A percentile compares a stretch with the other conserved stretches of the same genome.
phyloP scores from a whole-genome alignment of 2,888 invertebrate genomes.

The Pemphredon lugubris region DNA sequence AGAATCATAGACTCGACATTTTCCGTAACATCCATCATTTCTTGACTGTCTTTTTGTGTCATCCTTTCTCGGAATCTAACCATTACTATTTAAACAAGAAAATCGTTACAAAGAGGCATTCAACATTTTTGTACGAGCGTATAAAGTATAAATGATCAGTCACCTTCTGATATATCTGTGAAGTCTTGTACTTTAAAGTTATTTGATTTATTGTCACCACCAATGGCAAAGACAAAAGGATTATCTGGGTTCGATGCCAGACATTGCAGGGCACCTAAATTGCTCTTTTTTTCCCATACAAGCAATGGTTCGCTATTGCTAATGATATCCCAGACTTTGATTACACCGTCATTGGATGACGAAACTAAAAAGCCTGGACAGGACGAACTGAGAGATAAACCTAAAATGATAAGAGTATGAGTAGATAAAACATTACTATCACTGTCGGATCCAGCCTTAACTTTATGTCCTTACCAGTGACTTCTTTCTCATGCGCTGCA shows the following conservation, averaged over 20 bases:
- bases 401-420: conserved; percentile 74
- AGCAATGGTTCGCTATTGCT: conserved; percentile 68
- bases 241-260: conserved; percentile 90
- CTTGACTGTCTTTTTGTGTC: conserved; percentile 10
- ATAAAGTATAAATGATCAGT: conserved; percentile 5
- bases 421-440: not conserved
- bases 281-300: conserved; percentile 75
- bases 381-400: conserved; percentile 87
- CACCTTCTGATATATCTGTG: conserved; percentile 83
- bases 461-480: conserved; percentile 85
- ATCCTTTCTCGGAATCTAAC: conserved; percentile 64
- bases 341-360: conserved; percentile 89
- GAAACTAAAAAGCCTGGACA: conserved; percentile 90
- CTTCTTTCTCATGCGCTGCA: conserved; percentile 91
- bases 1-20: conserved; percentile 67
- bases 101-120: conserved; percentile 8
- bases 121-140: not conserved
- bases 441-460: not conserved
- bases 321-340: conserved; percentile 92
- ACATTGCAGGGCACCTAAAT: conserved; percentile 89
- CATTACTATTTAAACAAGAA: conserved; percentile 59
- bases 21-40: conserved; percentile 73
- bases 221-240: conserved; percentile 90
- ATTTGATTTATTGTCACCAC: conserved; percentile 91
- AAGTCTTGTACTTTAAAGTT: conserved; percentile 88